Conservation (phyloP, 2,888 invertebrate genomes). For the Polydrusus pterygomalis region DNA sequence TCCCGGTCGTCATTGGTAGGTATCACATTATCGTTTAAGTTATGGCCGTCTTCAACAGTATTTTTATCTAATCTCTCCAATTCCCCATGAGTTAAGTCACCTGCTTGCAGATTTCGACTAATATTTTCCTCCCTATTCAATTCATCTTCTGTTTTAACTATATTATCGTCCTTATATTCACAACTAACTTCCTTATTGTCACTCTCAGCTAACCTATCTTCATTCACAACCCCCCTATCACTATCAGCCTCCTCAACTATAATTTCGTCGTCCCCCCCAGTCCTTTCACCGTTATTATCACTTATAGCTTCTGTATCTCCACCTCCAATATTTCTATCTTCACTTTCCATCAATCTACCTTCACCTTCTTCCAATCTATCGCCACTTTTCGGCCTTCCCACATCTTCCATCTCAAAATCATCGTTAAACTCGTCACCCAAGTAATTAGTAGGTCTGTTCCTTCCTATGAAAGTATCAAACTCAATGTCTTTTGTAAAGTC, state of each 20-base stretch:
- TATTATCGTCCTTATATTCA: not conserved
- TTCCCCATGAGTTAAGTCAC: not conserved
- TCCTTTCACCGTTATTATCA: not conserved
- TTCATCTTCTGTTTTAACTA: not conserved
- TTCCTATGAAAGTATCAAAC: conserved; percentile 13
- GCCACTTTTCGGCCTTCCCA: not conserved
- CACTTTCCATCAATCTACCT: not conserved
- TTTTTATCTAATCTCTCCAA: not conserved
- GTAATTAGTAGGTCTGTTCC: conserved; percentile 35
- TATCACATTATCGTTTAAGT: not conserved
- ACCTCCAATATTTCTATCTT: not conserved
- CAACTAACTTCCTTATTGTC: not conserved
- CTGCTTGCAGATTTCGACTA: not conserved
- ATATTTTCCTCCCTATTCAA: not conserved
- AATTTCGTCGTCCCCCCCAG: not conserved
- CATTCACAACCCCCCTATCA: not conserved
- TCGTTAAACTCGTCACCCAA: conserved; percentile 23
- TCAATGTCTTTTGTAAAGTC: conserved; percentile 48
- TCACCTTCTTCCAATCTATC: not conserved
- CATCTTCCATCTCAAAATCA: conserved; percentile 22
- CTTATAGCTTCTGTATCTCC: not conserved
- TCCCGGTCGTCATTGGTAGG: not conserved
- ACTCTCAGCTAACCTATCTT: not conserved
- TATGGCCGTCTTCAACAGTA: not conserved
- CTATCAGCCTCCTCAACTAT: too few species aligned